A percentile compares a stretch with the other conserved stretches of the same genome.
Evolutionary conservation across 2,797 vertebrate species (phyloP).

Genomic region (Sebastes elongatus): DNA sequence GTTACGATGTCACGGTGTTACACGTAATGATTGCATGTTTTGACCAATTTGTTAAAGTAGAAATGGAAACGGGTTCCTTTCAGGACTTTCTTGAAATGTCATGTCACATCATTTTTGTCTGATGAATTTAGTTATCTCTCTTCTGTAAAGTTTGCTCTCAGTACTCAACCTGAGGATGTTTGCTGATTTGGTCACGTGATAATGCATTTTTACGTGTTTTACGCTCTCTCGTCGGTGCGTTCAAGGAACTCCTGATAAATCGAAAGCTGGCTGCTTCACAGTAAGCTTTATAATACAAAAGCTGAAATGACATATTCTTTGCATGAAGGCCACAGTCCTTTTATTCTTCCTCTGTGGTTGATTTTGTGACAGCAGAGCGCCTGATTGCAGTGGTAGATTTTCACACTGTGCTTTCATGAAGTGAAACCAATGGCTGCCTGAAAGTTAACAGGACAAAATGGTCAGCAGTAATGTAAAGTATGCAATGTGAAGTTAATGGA

Average conservation of each 20-base stretch:
- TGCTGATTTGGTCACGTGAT: background rate
- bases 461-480: background rate
- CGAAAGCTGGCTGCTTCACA: background rate
- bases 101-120: background rate
- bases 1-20: background rate
- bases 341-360: background rate
- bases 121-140: background rate
- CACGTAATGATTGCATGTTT: background rate
- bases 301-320: background rate
- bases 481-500: conserved; percentile 5
- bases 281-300: background rate
- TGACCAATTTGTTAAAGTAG: background rate
- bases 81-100: background rate
- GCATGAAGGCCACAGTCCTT: background rate
- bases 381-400: background rate
- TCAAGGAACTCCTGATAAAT: background rate
- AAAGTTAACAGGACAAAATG: background rate
- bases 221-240: background rate
- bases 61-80: background rate
- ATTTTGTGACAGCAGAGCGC: background rate
- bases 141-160: background rate
- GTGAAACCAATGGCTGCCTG: background rate
- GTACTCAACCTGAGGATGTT: background rate
- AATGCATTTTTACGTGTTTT: background rate
- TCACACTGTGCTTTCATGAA: background rate